Base-by-base conservation (phyloP, 2,888 invertebrate genomes). In the Drosophila fulvimacula region DNA sequence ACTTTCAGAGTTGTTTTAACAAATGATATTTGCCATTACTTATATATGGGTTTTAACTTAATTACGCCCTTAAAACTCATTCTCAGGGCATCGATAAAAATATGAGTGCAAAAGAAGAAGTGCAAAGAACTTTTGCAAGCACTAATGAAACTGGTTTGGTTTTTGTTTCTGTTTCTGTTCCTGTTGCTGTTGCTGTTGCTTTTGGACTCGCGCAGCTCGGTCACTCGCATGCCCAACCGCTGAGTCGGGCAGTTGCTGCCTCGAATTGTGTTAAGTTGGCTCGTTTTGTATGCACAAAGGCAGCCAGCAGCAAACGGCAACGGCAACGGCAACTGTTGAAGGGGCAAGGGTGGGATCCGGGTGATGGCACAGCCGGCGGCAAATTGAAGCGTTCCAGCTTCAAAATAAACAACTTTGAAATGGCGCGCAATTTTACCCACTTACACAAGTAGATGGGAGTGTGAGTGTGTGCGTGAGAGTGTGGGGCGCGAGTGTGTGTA, bases 391-490 rank as follows among this genome's bases (percentile, higher is more conserved):
- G 75, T 61, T 75, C 27, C 55, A 75, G 76, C 76, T 69, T 82
- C 76, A 83, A 78, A 77, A 84, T 85, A 89, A 81, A 84, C 75
- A 84, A 72, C 82, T 82, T 69, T 67, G 85, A 85, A 85, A 85
- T 89, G 85, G 86, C 85, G 89, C 89, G 89, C 82, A 81, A 88
- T 86, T 89, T 76, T 84, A 67, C 62, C 41, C 70, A 71, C 68
- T 73, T 65, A 61, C 36, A 44, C 32, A 13, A 60, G 71, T 32
- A 24, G 15, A 17, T n/a, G n/a, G n/a, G n/a, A n/a, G n/a, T n/a
- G n/a, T n/a, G n/a, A n/a, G n/a, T 57, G 36, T 58, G 56, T 58
- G 52, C 61, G 67, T 52, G 21, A 36, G 30, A 49, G 36, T 38
- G 15, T 39, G 67, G 39, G 30, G 34, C 3, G 42, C 17, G 13